Conservation (phyloP, 2,113 vertebrate species). For the Pao palembangensis region DNA sequence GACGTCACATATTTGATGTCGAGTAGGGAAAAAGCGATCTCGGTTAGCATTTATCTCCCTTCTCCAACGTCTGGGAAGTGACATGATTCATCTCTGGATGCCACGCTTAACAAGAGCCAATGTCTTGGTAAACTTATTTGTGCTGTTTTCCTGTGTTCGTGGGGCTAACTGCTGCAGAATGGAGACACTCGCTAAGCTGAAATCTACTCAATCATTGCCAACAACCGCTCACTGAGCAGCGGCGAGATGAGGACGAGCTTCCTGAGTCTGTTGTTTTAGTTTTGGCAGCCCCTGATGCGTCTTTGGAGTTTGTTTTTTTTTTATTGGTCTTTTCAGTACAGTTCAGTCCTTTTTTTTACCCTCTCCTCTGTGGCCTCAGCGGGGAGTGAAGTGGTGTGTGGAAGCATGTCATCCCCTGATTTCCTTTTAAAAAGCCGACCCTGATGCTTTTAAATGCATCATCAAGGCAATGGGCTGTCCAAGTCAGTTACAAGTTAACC, state of each 20-base stretch:
- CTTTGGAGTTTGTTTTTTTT: slow-evolving; percentile 42
- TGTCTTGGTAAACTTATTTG: slow-evolving; percentile 29
- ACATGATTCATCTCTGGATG: slow-evolving; percentile 10
- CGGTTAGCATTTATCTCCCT: neutral
- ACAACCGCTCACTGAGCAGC: slow-evolving; percentile 61
- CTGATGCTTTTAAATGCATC: slow-evolving; percentile 79
- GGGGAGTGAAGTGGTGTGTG: slow-evolving; percentile 60
- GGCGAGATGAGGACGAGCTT: slow-evolving; percentile 55
- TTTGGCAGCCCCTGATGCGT: slow-evolving; percentile 41
- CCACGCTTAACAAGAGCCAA: slow-evolving; percentile 9
- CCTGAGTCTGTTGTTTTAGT: slow-evolving; percentile 65
- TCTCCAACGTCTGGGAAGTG: slow-evolving; percentile 6
- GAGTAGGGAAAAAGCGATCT: neutral
- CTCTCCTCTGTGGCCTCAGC: slow-evolving; percentile 64
- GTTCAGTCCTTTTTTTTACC: slow-evolving; percentile 49
- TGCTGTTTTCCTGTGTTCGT: slow-evolving; percentile 22
- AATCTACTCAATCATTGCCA: slow-evolving; percentile 63
- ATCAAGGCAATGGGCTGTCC: slow-evolving; percentile 79
- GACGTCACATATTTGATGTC: too few species aligned
- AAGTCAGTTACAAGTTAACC: slow-evolving; percentile 78
- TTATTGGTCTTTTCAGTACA: slow-evolving; percentile 64
- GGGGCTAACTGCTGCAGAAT: slow-evolving; percentile 37
- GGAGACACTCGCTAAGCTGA: slow-evolving; percentile 48
- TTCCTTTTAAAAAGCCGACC: slow-evolving; percentile 73
- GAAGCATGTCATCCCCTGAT: slow-evolving; percentile 71